Percentiles rank a stretch among this genome's conserved stretches.
Conservation (phyloP, 2,888 invertebrate species). For the Ophion costatus region DNA sequence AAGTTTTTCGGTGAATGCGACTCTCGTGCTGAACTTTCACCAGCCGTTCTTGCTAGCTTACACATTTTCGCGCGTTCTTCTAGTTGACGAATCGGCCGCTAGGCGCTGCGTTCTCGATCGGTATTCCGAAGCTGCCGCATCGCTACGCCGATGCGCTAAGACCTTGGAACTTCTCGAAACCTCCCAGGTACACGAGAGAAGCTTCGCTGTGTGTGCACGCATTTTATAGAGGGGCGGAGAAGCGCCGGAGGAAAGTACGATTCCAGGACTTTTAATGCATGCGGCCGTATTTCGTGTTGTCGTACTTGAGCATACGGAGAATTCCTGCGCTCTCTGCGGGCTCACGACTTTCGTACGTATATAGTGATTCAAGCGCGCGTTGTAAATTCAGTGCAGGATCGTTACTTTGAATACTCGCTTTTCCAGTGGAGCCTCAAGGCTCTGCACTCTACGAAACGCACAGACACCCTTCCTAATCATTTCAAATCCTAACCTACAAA, state of each 20-base stretch:
- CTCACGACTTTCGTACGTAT: background rate
- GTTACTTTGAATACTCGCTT: background rate
- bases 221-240: background rate
- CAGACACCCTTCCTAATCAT: background rate
- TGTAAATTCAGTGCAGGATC: background rate
- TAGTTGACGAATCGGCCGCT: background rate
- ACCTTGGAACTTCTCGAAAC: constrained; percentile 24
- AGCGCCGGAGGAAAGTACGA: background rate
- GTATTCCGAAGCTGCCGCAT: background rate
- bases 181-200: background rate
- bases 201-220: background rate
- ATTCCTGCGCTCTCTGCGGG: background rate
- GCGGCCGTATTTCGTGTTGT: background rate
- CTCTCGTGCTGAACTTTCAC: too few relatives aligned
- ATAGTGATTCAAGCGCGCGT: background rate
- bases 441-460: background rate
- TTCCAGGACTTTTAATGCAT: background rate
- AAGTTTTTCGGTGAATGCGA: background rate
- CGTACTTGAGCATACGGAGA: background rate
- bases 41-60: background rate
- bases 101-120: background rate
- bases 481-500: background rate
- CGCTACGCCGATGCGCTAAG: constrained; percentile 51
- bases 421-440: background rate
- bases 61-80: background rate